Evolutionary conservation across 1,140 invertebrate species (phyloP).

Genomic region (Trichoplusia ni): DNA sequence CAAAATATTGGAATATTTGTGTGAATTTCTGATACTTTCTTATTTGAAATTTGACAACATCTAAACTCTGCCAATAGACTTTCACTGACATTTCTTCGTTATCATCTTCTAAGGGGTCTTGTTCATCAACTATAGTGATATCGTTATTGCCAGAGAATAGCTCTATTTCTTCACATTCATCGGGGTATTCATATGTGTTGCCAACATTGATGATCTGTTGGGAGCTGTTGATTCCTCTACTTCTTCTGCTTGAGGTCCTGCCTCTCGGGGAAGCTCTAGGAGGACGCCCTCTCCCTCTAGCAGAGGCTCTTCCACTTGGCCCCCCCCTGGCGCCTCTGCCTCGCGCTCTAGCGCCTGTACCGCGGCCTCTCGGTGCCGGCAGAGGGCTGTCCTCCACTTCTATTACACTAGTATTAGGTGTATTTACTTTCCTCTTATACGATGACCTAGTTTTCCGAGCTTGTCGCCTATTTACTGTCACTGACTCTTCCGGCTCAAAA

Average conservation of each 20-base stretch:
- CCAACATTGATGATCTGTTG: slow-evolving; percentile 50
- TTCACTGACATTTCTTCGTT: slow-evolving; percentile 70
- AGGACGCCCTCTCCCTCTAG: not conserved
- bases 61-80: slow-evolving; percentile 63
- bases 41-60: slow-evolving; percentile 58
- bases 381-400: too few species aligned
- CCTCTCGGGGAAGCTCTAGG: not conserved
- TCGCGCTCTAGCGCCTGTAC: not conserved
- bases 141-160: slow-evolving; percentile 47
- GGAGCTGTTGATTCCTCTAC: not conserved
- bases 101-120: slow-evolving; percentile 42
- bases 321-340: not conserved
- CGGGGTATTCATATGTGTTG: slow-evolving; percentile 64
- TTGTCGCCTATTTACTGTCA: slow-evolving; percentile 14
- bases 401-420: not conserved
- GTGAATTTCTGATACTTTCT: slow-evolving; percentile 61
- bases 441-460: not conserved
- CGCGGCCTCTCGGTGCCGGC: not conserved
- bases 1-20: slow-evolving; percentile 62
- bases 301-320: not conserved
- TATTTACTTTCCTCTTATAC: not conserved
- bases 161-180: slow-evolving; percentile 45
- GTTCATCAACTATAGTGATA: slow-evolving; percentile 39
- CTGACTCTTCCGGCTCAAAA: not conserved
- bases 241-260: not conserved